A percentile compares a stretch with the other conserved stretches of the same genome.
These are phyloP conservation scores for Nicator chloris DNA, from an alignment of 2,113 vertebrate genomes.

Conservation along the genomic window DNA sequence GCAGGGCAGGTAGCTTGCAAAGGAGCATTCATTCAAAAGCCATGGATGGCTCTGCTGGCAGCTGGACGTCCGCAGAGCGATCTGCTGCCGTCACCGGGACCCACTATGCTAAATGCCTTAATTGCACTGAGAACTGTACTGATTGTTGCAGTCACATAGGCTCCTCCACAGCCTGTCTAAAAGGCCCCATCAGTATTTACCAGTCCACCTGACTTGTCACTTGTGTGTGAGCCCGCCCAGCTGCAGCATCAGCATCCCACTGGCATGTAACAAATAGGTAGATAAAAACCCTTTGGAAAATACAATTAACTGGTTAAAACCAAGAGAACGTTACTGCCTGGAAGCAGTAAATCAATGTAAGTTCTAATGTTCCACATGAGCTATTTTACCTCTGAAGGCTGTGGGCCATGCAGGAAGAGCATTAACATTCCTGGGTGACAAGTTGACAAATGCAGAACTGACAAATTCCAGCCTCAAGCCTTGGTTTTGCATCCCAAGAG, in stretches of 20 bases:
- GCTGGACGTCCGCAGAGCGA: fast-evolving
- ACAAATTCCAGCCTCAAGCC: neutral
- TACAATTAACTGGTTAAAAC: neutral
- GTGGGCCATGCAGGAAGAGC: neutral
- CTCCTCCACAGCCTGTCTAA: neutral
- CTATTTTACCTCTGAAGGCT: neutral
- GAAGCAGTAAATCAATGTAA: constrained; percentile 11
- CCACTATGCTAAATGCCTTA: neutral
- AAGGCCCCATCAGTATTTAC: neutral
- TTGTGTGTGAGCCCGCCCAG: neutral
- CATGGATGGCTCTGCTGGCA: neutral
- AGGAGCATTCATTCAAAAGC: neutral
- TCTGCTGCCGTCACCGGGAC: neutral
- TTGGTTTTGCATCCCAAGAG: neutral
- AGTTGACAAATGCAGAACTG: neutral
- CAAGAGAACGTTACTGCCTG: neutral
- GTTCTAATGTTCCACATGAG: neutral
- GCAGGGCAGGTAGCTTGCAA: neutral
- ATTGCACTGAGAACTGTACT: neutral
- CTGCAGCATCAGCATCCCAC: neutral
- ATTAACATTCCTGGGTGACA: neutral
- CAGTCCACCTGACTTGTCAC: neutral
- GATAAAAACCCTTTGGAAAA: neutral
- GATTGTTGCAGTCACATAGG: neutral
- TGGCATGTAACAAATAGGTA: neutral